phyloP scores from a whole-genome alignment of 1,140 invertebrate species.

The Tetragnatha versicolor region DNA sequence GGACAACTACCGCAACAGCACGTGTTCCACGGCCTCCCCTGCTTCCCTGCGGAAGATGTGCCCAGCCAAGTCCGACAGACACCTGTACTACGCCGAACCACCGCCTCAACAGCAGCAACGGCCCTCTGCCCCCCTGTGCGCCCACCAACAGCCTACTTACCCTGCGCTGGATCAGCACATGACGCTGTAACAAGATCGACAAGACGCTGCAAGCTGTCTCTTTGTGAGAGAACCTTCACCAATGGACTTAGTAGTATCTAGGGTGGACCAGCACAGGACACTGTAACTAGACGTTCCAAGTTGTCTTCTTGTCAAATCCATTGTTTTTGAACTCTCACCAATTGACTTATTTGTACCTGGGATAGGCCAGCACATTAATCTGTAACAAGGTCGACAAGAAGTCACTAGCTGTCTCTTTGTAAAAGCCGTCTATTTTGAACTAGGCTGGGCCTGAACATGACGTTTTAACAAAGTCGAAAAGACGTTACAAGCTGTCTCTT shows the following conservation, averaged over 20 bases:
- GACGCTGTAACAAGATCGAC: not conserved
- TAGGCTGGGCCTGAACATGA: no score
- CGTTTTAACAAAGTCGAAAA: no score
- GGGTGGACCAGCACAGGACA: not conserved
- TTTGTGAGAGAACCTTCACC: not conserved
- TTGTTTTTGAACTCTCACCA: no score
- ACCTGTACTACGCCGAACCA: slow-evolving; percentile 21
- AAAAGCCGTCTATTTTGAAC: no score
- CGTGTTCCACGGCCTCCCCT: slow-evolving; percentile 23
- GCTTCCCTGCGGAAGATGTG: slow-evolving; percentile 13
- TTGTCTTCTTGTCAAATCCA: no score
- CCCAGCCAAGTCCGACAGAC: slow-evolving; percentile 13
- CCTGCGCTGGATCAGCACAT: slow-evolving; percentile 9
- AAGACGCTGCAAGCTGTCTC: not conserved
- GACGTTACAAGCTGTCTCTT: no score
- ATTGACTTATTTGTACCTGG: no score
- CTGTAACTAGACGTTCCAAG: no score
- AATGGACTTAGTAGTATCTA: not conserved
- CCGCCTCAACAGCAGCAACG: not conserved
- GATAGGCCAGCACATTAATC: no score
- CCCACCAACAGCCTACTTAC: slow-evolving; percentile 8
- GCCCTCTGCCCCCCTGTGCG: not conserved
- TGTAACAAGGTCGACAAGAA: no score
- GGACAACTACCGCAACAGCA: slow-evolving; percentile 33
- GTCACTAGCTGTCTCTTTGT: no score